Percentiles rank a stretch among this genome's conserved stretches.
Conservation (phyloP, 2,113 vertebrate species). For the Excalfactoria chinensis region DNA sequence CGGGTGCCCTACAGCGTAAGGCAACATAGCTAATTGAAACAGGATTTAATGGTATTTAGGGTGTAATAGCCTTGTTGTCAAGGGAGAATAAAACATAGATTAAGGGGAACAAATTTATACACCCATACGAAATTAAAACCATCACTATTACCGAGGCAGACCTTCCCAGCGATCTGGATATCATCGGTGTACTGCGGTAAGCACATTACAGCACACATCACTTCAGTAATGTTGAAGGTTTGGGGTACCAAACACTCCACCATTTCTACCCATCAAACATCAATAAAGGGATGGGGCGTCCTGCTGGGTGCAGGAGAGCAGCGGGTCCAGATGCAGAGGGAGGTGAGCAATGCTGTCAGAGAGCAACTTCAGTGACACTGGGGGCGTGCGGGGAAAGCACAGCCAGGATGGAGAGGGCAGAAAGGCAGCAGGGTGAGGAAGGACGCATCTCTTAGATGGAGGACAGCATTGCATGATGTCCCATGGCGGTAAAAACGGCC, state of each 20-base stretch:
- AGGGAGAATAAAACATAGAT: background rate
- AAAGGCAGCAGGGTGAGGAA: background rate
- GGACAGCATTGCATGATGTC: rapidly evolving
- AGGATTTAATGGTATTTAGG: background rate
- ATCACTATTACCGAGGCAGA: background rate
- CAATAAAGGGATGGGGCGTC: background rate
- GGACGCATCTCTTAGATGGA: background rate
- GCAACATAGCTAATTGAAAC: background rate
- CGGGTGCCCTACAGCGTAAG: background rate
- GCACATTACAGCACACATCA: rapidly evolving
- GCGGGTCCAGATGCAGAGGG: rapidly evolving
- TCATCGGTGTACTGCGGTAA: rapidly evolving
- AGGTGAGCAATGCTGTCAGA: rapidly evolving
- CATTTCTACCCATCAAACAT: rapidly evolving
- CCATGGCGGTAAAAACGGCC: rapidly evolving
- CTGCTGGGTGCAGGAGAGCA: background rate
- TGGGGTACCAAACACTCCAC: background rate
- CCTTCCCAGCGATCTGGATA: background rate
- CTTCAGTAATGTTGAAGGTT: background rate
- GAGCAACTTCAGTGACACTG: background rate
- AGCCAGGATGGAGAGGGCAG: background rate
- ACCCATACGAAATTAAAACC: background rate
- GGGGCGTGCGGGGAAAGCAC: background rate
- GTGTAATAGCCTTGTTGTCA: background rate
- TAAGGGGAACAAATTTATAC: background rate